These are phyloP conservation scores for Eristalis tenax DNA, from an alignment of 2,888 invertebrate genomes.

Conservation along the genomic window DNA sequence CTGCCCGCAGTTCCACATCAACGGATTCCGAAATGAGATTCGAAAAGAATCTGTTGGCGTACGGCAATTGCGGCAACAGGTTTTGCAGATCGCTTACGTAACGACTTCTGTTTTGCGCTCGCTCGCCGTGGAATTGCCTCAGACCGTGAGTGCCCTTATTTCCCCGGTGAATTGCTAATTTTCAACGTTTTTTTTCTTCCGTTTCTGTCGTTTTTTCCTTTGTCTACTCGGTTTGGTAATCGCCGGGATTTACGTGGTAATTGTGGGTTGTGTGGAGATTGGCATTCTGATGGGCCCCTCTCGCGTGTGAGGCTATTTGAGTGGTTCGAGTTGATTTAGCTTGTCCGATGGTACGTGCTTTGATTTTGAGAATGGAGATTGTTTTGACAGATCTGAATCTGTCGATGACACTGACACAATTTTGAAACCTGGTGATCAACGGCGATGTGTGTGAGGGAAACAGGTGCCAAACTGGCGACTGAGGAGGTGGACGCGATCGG, in stretches of 20 bases:
- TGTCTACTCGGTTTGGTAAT: neutral
- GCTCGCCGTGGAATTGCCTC: neutral
- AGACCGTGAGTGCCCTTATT: constrained; percentile 1
- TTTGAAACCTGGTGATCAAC: too few relatives aligned
- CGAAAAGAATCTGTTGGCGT: constrained; percentile 39
- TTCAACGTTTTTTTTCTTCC: neutral
- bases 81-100: constrained; percentile 39
- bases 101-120: neutral
- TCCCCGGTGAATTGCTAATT: neutral
- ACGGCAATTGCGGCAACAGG: constrained; percentile 31
- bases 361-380: neutral
- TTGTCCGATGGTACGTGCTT: neutral
- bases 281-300: neutral
- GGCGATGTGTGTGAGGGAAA: too few relatives aligned
- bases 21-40: constrained; percentile 4
- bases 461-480: too few relatives aligned
- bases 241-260: neutral
- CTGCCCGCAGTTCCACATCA: neutral
- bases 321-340: neutral
- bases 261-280: neutral
- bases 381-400: neutral
- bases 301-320: neutral
- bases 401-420: neutral
- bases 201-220: neutral
- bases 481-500: too few relatives aligned